A percentile compares a stretch with the other conserved stretches of the same genome.
phyloP scores from a whole-genome alignment of 1,140 invertebrate genomes.

The Drosophila obscura region DNA sequence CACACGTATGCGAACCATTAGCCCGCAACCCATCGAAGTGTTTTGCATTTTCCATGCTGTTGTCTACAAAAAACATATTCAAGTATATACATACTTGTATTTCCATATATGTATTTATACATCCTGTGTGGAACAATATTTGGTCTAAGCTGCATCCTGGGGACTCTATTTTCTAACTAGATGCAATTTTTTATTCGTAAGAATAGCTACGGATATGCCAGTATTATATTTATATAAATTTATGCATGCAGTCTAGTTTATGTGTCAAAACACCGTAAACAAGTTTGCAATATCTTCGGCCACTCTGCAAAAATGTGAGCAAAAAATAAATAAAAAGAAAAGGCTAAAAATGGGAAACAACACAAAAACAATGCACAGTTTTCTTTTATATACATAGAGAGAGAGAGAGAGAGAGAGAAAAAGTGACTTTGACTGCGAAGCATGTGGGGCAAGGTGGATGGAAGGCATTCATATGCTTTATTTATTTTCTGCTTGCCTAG shows the following conservation, averaged over 20 bases:
- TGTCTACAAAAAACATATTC: no score
- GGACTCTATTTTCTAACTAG: slow-evolving; percentile 19
- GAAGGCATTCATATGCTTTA: slow-evolving; percentile 54
- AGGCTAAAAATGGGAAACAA: slow-evolving; percentile 8
- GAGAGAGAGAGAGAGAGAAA: neutral
- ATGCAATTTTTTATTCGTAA: slow-evolving; percentile 16
- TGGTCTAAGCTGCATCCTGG: slow-evolving; percentile 15
- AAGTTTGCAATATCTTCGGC: slow-evolving; percentile 53
- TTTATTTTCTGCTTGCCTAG: slow-evolving; percentile 41
- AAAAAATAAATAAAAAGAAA: slow-evolving; percentile 6
- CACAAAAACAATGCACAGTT: slow-evolving; percentile 33
- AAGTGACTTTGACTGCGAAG: neutral
- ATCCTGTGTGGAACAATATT: neutral
- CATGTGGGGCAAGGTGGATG: neutral
- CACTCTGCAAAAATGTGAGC: no score
- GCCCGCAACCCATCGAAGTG: slow-evolving; percentile 7
- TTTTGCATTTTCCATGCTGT: slow-evolving; percentile 58
- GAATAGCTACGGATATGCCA: slow-evolving; percentile 24
- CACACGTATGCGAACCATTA: slow-evolving; percentile 15
- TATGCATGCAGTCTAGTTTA: slow-evolving; percentile 35
- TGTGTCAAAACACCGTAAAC: slow-evolving; percentile 64
- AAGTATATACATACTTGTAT: slow-evolving; percentile 16
- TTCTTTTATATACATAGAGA: neutral
- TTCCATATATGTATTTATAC: slow-evolving; percentile 1
- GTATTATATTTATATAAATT: slow-evolving; percentile 26